Conservation (phyloP, 1,140 invertebrate species). For the Oncopodura yosiiana region DNA sequence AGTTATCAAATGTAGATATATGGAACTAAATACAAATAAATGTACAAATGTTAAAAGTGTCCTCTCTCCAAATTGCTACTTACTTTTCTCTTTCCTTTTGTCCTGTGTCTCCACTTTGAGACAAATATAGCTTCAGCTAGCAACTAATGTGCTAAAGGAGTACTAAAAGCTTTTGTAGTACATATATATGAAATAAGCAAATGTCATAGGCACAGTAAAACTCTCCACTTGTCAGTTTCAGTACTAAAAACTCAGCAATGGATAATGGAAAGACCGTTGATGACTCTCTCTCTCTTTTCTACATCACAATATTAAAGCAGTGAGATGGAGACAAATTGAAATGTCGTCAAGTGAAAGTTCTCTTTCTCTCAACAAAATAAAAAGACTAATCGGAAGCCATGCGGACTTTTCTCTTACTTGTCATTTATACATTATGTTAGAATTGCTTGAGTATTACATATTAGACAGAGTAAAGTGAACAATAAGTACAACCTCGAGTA, state of each 20-base stretch:
- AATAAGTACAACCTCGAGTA: too few species aligned
- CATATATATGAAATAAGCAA: constrained; percentile 4
- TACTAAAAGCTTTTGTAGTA: too few species aligned
- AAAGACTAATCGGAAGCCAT: constrained; percentile 15
- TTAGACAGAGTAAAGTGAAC: background rate
- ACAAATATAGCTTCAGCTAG: too few species aligned
- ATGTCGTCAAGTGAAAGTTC: constrained; percentile 4
- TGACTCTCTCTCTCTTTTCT: too few species aligned
- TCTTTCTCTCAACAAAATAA: constrained; percentile 14
- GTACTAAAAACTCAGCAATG: constrained; percentile 6
- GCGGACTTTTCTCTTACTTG: background rate
- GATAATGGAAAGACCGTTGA: too few species aligned
- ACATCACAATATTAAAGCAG: constrained; percentile 2
- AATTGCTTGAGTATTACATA: background rate
- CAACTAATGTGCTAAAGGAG: background rate
- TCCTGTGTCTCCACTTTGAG: too few species aligned
- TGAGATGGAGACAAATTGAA: constrained; percentile 18
- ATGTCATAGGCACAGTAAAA: background rate
- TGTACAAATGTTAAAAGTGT: too few species aligned
- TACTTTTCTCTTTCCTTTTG: too few species aligned
- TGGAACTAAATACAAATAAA: too few species aligned
- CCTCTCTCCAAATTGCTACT: too few species aligned
- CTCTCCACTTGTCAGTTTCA: constrained; percentile 3
- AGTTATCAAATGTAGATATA: too few species aligned
- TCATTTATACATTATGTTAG: background rate